Percentiles rank a stretch among this genome's conserved stretches.
phyloP scores from a whole-genome alignment of 2,888 invertebrate genomes.

The Orchesella flavescens region DNA sequence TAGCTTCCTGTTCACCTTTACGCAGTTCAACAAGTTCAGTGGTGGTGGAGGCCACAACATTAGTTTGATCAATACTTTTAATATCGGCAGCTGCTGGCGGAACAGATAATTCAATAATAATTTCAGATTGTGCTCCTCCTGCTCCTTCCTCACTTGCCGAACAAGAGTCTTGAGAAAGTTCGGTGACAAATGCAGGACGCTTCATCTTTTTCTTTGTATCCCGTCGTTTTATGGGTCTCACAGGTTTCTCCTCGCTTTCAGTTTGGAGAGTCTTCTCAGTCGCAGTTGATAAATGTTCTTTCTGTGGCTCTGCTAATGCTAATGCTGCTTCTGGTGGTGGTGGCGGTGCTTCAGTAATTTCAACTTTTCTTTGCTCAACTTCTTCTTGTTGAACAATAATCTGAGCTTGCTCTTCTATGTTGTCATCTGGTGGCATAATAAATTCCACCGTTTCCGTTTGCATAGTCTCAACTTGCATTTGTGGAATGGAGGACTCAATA shows the following conservation, averaged over 20 bases:
- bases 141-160: neutral
- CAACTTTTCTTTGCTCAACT: neutral
- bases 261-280: neutral
- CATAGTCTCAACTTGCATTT: constrained; percentile 39
- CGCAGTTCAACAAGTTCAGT: constrained; percentile 35
- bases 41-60: neutral
- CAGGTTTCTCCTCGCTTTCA: constrained; percentile 33
- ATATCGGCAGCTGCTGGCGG: neutral
- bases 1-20: constrained; percentile 12
- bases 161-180: neutral
- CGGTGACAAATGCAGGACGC: constrained; percentile 55
- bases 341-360: too few species aligned
- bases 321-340: too few species aligned
- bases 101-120: constrained; percentile 44
- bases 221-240: constrained; percentile 57
- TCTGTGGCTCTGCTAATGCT: neutral
- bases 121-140: constrained; percentile 16
- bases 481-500: neutral
- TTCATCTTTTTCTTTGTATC: constrained; percentile 65
- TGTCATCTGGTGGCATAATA: constrained; percentile 3
- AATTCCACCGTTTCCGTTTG: constrained; percentile 26
- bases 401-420: constrained; percentile 31
- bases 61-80: constrained; percentile 50
- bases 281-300: too few species aligned
- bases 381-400: constrained; percentile 11